phyloP scores from a whole-genome alignment of 2,113 vertebrate genomes.

The Chitala chitala region DNA sequence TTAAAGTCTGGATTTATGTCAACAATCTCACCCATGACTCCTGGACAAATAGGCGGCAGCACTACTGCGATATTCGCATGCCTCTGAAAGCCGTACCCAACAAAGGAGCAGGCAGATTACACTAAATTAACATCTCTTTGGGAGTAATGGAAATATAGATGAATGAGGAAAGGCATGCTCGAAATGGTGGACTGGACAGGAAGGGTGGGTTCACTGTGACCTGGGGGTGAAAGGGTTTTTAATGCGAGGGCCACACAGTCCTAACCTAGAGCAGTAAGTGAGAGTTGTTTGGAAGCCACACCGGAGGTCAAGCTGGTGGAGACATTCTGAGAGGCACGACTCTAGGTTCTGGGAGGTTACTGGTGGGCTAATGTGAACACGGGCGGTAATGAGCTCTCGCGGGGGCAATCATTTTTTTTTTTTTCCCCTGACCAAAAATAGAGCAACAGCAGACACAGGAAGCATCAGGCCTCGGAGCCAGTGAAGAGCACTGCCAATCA shows the following conservation, averaged over 20 bases:
- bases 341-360: slow-evolving; percentile 58
- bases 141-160: neutral
- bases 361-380: slow-evolving; percentile 65
- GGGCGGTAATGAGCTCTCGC: slow-evolving; percentile 69
- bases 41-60: neutral
- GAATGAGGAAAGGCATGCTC: slow-evolving; percentile 11
- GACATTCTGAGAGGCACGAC: slow-evolving; percentile 51
- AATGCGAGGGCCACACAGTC: no score
- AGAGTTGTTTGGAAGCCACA: slow-evolving; percentile 45
- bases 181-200: neutral
- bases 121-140: neutral
- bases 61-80: neutral
- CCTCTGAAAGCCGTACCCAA: neutral
- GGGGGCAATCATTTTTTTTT: slow-evolving; percentile 37
- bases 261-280: slow-evolving; percentile 32
- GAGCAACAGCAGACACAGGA: neutral
- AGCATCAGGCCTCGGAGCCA: neutral
- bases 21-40: neutral
- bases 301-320: slow-evolving; percentile 40
- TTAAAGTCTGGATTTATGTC: neutral
- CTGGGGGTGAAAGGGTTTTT: no score
- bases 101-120: neutral
- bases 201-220: neutral
- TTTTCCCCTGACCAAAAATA: slow-evolving; percentile 14
- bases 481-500: slow-evolving; percentile 29